A percentile compares a stretch with the other conserved stretches of the same genome.
These are phyloP conservation scores for Phalacrocorax aristotelis DNA, from an alignment of 2,113 vertebrate genomes.

Conservation along the genomic window DNA sequence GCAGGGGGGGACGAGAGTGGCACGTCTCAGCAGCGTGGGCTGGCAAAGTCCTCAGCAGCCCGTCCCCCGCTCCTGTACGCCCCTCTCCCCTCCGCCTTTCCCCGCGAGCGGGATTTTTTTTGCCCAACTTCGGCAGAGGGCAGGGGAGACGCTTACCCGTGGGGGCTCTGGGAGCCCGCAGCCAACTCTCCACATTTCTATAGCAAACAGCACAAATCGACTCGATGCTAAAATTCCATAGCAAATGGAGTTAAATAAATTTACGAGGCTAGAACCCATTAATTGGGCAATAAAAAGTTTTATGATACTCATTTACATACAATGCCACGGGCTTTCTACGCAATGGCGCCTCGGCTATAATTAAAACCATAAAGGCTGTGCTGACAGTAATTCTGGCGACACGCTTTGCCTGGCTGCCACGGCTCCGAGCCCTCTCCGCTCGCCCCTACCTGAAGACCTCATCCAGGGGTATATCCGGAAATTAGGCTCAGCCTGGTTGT, in stretches of 20 bases:
- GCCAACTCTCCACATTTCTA: conserved; percentile 21
- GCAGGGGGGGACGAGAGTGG: not conserved
- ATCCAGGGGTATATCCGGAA: conserved; percentile 93
- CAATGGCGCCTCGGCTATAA: conserved; percentile 84
- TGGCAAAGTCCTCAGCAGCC: not conserved
- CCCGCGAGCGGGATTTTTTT: not conserved
- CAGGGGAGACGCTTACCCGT: conserved; percentile 4
- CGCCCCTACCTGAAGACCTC: conserved; percentile 89
- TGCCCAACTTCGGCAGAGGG: not conserved
- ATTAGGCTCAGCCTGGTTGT: conserved; percentile 82
- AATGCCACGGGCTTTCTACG: conserved; percentile 84
- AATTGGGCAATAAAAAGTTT: conserved; percentile 92
- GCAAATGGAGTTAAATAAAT: conserved; percentile 82
- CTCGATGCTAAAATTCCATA: conserved; percentile 72
- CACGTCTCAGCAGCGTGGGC: not conserved
- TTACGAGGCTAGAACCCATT: conserved; percentile 83
- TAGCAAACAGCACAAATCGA: conserved; percentile 39
- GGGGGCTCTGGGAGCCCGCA: conserved; percentile 13
- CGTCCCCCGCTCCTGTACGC: not conserved
- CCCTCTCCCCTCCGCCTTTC: conserved; percentile 18
- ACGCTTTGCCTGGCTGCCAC: conserved; percentile 53
- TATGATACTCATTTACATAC: conserved; percentile 91
- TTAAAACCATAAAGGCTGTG: conserved; percentile 83
- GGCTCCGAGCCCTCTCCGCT: conserved; percentile 43
- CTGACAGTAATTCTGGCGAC: conserved; percentile 70